Conservation (phyloP, 2,888 invertebrate genomes). For the Odontomyia ornata region DNA sequence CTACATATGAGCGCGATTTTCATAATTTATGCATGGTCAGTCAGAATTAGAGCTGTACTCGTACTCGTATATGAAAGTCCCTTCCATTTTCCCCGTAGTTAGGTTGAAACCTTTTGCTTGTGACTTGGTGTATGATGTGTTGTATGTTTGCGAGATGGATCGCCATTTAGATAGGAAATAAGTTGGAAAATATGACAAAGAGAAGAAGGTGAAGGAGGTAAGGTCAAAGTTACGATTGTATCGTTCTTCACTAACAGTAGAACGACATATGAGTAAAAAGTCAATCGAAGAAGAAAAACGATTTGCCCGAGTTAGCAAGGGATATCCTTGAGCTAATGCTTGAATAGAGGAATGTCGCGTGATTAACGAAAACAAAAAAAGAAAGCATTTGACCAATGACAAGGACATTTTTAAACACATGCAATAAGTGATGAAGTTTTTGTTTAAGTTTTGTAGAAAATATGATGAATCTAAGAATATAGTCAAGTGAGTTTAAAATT, state of each 20-base stretch:
- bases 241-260: neutral
- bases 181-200: too few species aligned
- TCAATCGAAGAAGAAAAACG: constrained; percentile 33
- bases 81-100: neutral
- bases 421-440: neutral
- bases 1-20: constrained; percentile 43
- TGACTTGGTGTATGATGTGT: neutral
- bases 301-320: constrained; percentile 29
- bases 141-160: too few species aligned
- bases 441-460: neutral
- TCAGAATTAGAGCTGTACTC: constrained; percentile 34
- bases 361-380: neutral
- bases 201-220: neutral
- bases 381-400: neutral
- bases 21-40: constrained; percentile 46
- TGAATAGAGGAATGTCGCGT: constrained; percentile 30
- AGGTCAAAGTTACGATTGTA: constrained; percentile 16
- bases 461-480: too few species aligned
- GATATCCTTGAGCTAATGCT: constrained; percentile 39
- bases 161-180: too few species aligned
- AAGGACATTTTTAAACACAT: neutral
- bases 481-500: too few species aligned
- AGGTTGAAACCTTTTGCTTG: neutral
- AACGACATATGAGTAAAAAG: neutral
- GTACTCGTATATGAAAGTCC: too few species aligned